These are phyloP conservation scores for Microtus oregoni DNA, from an alignment of 2,113 vertebrate species.

Conservation along the genomic window DNA sequence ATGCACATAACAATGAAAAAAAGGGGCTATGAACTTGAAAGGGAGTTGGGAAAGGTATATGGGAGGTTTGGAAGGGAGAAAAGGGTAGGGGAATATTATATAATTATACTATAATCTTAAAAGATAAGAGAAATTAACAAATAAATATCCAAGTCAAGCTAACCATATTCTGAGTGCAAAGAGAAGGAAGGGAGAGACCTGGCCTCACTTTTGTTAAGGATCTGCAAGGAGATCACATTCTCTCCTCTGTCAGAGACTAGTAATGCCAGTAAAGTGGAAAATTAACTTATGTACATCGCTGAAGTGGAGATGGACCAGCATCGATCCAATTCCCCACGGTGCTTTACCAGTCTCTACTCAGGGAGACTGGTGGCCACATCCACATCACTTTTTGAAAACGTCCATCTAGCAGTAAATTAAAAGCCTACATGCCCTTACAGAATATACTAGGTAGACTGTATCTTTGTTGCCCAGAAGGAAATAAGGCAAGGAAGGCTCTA, in stretches of 20 bases:
- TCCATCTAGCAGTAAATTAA: background rate
- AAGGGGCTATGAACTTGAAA: no score
- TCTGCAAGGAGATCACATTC: background rate
- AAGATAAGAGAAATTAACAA: background rate
- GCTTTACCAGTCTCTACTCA: constrained; percentile 18
- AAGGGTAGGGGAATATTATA: background rate
- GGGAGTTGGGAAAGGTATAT: background rate
- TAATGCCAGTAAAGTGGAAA: constrained; percentile 51
- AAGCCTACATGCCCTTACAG: background rate
- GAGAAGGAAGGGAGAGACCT: background rate
- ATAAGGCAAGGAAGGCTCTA: background rate
- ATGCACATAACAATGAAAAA: background rate
- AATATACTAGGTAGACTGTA: background rate
- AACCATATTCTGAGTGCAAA: background rate
- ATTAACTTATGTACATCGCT: constrained; percentile 47
- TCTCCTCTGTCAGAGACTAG: background rate
- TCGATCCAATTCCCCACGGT: background rate
- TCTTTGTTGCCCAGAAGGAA: background rate
- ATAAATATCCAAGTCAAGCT: background rate
- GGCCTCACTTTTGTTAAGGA: background rate
- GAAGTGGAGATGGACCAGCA: background rate
- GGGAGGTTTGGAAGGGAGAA: background rate
- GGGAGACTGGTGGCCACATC: background rate
- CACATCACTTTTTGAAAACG: constrained; percentile 34
- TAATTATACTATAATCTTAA: background rate